Percentiles rank a stretch among this genome's conserved stretches.
phyloP scores from a whole-genome alignment of 1,140 invertebrate genomes.

The Brachionus asplanchnoidis region DNA sequence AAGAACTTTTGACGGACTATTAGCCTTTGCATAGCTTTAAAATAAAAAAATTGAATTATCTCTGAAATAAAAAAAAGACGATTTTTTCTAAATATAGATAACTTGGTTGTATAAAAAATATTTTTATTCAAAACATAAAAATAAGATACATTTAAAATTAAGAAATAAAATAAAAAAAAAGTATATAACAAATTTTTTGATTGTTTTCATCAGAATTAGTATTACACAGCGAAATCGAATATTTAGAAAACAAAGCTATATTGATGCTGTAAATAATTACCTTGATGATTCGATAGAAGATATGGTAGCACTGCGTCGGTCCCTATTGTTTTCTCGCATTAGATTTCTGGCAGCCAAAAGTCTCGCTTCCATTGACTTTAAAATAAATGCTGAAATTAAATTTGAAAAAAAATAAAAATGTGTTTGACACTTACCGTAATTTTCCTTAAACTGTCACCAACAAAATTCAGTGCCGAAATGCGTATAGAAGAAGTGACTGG shows the following conservation, averaged over 20 bases:
- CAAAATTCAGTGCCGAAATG: constrained; percentile 24
- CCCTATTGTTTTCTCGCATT: constrained; percentile 26
- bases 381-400: background rate
- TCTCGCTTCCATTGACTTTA: constrained; percentile 32
- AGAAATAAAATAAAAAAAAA: background rate
- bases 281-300: constrained; percentile 23
- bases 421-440: background rate
- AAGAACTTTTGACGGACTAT: background rate
- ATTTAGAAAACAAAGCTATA: background rate
- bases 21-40: background rate
- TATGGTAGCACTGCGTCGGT: constrained; percentile 34
- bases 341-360: constrained; percentile 12
- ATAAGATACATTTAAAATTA: too few relatives aligned
- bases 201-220: background rate
- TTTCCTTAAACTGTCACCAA: constrained; percentile 2
- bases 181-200: background rate
- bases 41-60: background rate
- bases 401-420: background rate
- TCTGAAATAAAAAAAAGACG: background rate
- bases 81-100: background rate
- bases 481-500: constrained; percentile 24
- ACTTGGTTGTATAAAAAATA: background rate
- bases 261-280: background rate
- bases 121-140: too few relatives aligned
- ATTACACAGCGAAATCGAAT: background rate